Base-by-base conservation (phyloP, 2,113 vertebrate species). In the Recurvirostra avosetta region DNA sequence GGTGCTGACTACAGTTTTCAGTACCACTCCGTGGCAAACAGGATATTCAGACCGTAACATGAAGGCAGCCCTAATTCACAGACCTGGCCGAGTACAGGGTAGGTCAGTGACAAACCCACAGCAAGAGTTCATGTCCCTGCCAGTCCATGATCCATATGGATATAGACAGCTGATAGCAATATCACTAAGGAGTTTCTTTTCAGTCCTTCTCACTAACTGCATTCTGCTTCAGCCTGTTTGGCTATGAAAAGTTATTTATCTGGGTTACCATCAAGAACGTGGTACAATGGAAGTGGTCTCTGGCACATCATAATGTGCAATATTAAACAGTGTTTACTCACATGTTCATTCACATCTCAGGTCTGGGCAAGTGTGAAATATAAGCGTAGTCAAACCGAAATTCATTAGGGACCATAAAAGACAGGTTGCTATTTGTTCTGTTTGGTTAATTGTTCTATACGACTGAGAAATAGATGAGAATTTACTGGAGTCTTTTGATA, bases 381-480 rank as follows among this genome's bases (percentile, higher is more conserved):
- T 4, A 87, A 79, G 66, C 19, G 15, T 32, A 89, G 41, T 67
- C 49, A 94, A 94, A 77, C 27, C 17, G 65, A 56, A 56, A 81
- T 85, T 68, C 58, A 73, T 63, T 45, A 78, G 36, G 27, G 41
- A 58, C 2, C 2, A 53, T 72, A 91, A 91, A 92, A 89, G 43
- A 23, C 71, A 91, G 80, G 77, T 72, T 94, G 49, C 23, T 94
- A 12, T 72, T 68, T 91, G 62, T 85, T 63, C 36, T 70, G 8
- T 86, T 86, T 78, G 41, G 43, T 58, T 97, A 96, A 95, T 97
- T 95, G 73, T 87, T 94, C 80, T 73, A 62, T 72, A 76, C 1
- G 21, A 87, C 66, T 41, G 58, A 91, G 80, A 94, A 96, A 85
- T 38, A 92, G 61, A 94, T 66, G 79, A 84, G 73, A 92, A 93